Base-by-base conservation (phyloP, 2,888 invertebrate genomes). In the Phragmatobia fuliginosa region DNA sequence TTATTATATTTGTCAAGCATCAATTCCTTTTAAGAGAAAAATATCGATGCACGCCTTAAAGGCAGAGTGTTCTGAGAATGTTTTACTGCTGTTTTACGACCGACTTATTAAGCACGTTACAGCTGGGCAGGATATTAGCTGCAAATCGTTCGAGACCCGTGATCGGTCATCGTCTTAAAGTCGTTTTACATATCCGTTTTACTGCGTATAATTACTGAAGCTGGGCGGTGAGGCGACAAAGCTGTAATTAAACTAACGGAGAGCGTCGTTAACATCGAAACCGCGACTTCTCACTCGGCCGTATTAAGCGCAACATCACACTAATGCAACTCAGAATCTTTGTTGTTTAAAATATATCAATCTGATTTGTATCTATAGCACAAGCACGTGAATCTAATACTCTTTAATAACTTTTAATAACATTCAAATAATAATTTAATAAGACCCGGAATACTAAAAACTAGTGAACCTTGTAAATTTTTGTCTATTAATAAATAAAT, bases 221-320 rank as follows among this genome's bases (percentile, higher is more conserved):
- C 84, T 86, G 84, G 83, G 86, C 85, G 87, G 87, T 83, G 86
- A 84, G 84, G 88, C 90, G 92, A 92, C 91, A 90, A 91, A 92
- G 87, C 88, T 85, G 91, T 89, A 93, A 94, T 94, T 93, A 93
- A 92, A 91, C 83, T 94, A 94, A 94, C 93, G 92, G 93, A 85
- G 86, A 85, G 79, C 82, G 85, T 90, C 91, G 91, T 92, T 91
- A 92, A 92, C 87, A 86, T 87, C 83, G 78, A 81, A 87, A 84
- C 85, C 83, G 81, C 85, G 82, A 85, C 84, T 87, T 88, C 83
- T 87, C 86, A 81, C 83, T 79, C 80, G 81, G 85, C 87, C 85
- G 85, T 85, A 82, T 85, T 86, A 81, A 85, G 86, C 85, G 85
- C 83, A 85, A 82, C 85, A 88, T 85, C 85, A 86, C 85, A 87